These are phyloP conservation scores for Danaus plexippus DNA, from an alignment of 1,140 invertebrate species.

Conservation along the genomic window DNA sequence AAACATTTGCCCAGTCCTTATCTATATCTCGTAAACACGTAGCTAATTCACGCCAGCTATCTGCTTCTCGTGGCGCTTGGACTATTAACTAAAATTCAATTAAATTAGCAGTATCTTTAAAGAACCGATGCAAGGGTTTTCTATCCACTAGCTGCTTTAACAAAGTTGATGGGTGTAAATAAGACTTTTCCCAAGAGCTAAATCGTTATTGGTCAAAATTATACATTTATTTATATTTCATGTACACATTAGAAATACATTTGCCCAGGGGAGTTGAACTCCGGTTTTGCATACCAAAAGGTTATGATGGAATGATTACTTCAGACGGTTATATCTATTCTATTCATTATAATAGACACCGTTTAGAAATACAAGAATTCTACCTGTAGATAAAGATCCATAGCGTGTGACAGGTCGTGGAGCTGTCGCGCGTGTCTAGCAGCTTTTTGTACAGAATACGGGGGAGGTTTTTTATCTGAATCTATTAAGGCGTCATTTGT, in stretches of 20 bases:
- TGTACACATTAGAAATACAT: no score
- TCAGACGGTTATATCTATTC: no score
- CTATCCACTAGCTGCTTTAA: no score
- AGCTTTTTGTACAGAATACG: conserved; percentile 32
- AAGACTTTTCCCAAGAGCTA: no score
- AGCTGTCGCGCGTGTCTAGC: conserved; percentile 51
- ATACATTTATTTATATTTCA: no score
- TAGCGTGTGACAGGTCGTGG: conserved; percentile 44
- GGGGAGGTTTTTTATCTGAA: conserved; percentile 10
- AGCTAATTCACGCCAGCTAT: conserved; percentile 51
- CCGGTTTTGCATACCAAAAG: no score
- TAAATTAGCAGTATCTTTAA: background rate
- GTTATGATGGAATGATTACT: no score
- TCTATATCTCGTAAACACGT: conserved; percentile 47
- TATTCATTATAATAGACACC: no score
- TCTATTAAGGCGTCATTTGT: conserved; percentile 29
- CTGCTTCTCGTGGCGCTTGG: conserved; percentile 29
- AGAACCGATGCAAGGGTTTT: no score
- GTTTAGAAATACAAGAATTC: background rate
- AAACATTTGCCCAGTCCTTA: conserved; percentile 42
- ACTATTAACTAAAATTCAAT: conserved; percentile 28
- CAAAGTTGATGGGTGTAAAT: no score
- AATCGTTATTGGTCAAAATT: no score
- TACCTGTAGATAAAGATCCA: conserved; percentile 54
- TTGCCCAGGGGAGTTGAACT: no score